Conservation (phyloP, 1,140 invertebrate genomes). For the Anadara kagoshimensis region DNA sequence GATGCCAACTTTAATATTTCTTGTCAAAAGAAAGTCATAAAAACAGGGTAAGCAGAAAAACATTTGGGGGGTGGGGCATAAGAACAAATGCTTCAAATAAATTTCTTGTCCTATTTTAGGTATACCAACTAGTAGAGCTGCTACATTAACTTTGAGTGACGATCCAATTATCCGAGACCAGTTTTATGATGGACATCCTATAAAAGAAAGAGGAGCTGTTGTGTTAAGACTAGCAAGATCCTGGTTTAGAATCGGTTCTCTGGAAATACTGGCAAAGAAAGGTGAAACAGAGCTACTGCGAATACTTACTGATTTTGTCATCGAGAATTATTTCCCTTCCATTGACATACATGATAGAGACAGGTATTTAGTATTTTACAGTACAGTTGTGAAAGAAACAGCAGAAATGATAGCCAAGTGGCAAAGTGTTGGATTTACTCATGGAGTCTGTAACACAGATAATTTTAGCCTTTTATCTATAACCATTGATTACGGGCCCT, state of each 20-base stretch:
- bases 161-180: slow-evolving; percentile 78
- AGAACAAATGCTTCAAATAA: background rate
- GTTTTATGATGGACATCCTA: slow-evolving; percentile 79
- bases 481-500: slow-evolving; percentile 83
- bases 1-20: no score
- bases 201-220: slow-evolving; percentile 77
- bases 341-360: slow-evolving; percentile 44
- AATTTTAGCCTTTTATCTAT: slow-evolving; percentile 82
- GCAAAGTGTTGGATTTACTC: slow-evolving; percentile 81
- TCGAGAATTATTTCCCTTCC: slow-evolving; percentile 62
- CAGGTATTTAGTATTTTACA: slow-evolving; percentile 67
- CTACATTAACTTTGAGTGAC: slow-evolving; percentile 77
- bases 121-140: slow-evolving; percentile 78
- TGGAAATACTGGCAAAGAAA: slow-evolving; percentile 78
- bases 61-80: no score
- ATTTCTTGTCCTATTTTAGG: slow-evolving; percentile 70
- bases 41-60: no score
- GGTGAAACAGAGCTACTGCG: slow-evolving; percentile 75
- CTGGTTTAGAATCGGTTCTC: slow-evolving; percentile 79
- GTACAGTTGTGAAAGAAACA: slow-evolving; percentile 69
- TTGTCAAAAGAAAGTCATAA: no score
- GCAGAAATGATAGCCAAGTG: slow-evolving; percentile 75
- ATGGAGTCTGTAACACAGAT: slow-evolving; percentile 82
- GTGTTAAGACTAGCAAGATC: slow-evolving; percentile 77
- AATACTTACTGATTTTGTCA: slow-evolving; percentile 78